Evolutionary conservation across 2,888 invertebrate species (phyloP), one percentile per base, ranked within the genome.

Genomic region (Drosophila ezoana): DNA sequence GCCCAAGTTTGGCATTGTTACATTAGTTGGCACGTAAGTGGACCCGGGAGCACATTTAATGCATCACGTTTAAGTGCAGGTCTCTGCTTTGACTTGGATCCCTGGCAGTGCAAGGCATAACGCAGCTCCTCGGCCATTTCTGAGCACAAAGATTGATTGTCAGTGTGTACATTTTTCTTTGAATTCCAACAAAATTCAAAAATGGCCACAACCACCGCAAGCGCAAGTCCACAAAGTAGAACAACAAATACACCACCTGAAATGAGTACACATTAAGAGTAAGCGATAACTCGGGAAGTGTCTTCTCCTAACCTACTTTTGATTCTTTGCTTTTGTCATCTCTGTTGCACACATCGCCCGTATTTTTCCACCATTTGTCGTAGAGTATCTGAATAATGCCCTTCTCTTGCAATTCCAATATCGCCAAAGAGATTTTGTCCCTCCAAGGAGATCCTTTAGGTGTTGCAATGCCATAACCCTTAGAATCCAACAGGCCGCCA

Each of bases 321-420:
- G 97, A 96, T 85, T 98, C 98, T 85, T 96, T 98, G 81, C 96
- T 96, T 90, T 96, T 96, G 86, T 96, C 96, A 78, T 98, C 97
- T 56, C 97, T 93, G 82, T 96, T 97, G 90, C 98, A 98, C 0
- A 96, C 96, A 85, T 97, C 97, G 0, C 98, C 98, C 0, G 97
- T 97, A 90, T 98, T 97, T 93, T 98, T 98, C 99, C 99, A 99
- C 99, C 99, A 99, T 91, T 98, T 98, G 90, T 98, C 98, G 91
- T 98, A 98, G 60, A 98, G 93, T 78, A 97, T 96, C 93, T 98
- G 97, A 76, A 98, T 97, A 47, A 96, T 96, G 0, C 98, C 98
- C 88, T 97, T 97, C 92, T 99, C 99, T 87, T 98, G 98, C 2
- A 99, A 94, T 90, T 98, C 98, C 32, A 99, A 93, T 85, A 99